Evolutionary conservation across 2,888 invertebrate genomes (phyloP), one percentile per base, ranked within the genome.

Genomic region (Folsomia manolachei): DNA sequence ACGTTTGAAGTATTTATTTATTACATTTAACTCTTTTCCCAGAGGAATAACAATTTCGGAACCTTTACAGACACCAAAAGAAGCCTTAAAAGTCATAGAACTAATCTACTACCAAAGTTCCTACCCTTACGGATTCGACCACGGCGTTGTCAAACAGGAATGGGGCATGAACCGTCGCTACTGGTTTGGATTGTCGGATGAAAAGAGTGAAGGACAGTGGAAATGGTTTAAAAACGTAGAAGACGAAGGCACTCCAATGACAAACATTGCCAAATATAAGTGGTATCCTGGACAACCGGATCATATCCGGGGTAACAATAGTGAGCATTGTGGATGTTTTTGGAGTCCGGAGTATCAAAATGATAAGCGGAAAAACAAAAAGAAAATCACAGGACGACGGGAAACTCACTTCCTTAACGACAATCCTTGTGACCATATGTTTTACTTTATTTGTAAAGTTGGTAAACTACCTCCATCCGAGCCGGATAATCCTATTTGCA

Each of bases 211-310:
- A 19, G 56, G 56, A n/a, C 19, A 56, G 21, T 56, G 56, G 56
- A 19, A 14, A 7, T 56, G 56, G 56, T 14, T 19, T 4, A 56
- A 56, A 19, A 56, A 19, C 19, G 11, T n/a, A 18, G 4, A 19
- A 21, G 18, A 18, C 19, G 19, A 56, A 14, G 18, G 19, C 4
- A 21, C 21, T 19, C 4, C 7, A n/a, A 7, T 56, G 56, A 19
- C 7, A n/a, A 56, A 56, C 7, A 7, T n/a, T 4, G 7, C 18
- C n/a, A 7, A 7, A 7, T 56, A 19, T 19, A 7, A n/a, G 21
- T 56, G 56, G 56, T 56, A 56, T n/a, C 56, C 56, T 14, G 56
- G 56, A 4, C 56, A 56, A n/a, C 56, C 56, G n/a, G 56, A 56
- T 56, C 56, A 56, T n/a, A n/a, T 4, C 21, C 7, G 19, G 19